A percentile compares a stretch with the other conserved stretches of the same genome.
Conservation (phyloP, 1,140 invertebrate species). For the Caenorhabditis inopinata region DNA sequence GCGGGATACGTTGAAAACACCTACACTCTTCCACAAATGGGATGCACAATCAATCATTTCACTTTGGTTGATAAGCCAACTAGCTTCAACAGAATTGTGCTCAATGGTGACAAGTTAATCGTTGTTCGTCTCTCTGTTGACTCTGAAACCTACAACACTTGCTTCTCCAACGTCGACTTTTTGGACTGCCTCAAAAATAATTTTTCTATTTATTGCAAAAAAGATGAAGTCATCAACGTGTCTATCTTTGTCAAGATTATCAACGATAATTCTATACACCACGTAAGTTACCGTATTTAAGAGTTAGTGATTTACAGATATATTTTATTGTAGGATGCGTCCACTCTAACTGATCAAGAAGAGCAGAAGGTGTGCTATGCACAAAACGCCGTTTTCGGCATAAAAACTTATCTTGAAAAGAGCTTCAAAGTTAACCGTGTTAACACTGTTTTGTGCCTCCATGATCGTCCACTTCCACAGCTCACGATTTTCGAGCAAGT, state of each 20-base stretch:
- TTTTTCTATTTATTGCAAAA: not conserved
- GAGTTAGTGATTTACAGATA: not conserved
- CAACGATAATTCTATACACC: not conserved
- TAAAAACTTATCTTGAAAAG: not conserved
- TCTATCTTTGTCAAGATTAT: conserved; percentile 10
- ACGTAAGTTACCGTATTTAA: not conserved
- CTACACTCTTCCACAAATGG: not conserved
- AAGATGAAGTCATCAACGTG: not conserved
- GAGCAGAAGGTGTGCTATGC: conserved; percentile 29
- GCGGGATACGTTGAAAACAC: not conserved
- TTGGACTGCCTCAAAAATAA: conserved; percentile 21
- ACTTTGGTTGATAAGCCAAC: not conserved
- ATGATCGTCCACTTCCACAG: not conserved
- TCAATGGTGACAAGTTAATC: conserved; percentile 31
- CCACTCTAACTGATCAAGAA: not conserved
- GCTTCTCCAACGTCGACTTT: conserved; percentile 26
- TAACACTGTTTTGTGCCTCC: not conserved
- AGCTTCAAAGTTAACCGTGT: not conserved
- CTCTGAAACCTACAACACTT: conserved; percentile 3
- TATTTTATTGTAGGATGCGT: conserved; percentile 8
- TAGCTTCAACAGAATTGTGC: not conserved
- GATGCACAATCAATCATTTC: not conserved
- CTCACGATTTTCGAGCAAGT: conserved; percentile 14
- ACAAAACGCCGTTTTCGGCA: conserved; percentile 30
- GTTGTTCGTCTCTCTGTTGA: conserved; percentile 56